Evolutionary conservation across 2,113 vertebrate species (phyloP), one percentile per base, ranked within the genome.

Genomic region (Pachyramphus minor): DNA sequence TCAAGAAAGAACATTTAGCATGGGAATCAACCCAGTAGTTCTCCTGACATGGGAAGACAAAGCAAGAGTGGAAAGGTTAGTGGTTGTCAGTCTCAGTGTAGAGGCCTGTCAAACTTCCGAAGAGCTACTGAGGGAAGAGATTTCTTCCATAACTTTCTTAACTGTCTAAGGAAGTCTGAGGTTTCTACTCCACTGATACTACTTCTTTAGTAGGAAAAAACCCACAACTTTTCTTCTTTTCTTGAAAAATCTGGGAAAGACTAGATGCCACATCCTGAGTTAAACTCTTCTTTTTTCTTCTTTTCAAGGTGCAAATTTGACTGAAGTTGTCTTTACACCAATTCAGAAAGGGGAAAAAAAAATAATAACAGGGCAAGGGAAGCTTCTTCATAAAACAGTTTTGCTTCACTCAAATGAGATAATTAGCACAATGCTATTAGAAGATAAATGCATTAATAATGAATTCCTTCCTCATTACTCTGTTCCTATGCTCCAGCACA

Each of bases 311-410:
- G 5, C 16, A 75, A 58, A 84, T 69, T 74, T 42, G 68, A 33
- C 13, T 5, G 13, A 56, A 49, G 12, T 50, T 2, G 14, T 22
- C 52, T 74, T 74, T 25, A 52, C 2, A 53, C 2, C 6, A 5
- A 15, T 45, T 45, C 39, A n/a, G 4, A 47, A 69, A 17, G 19
- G 28, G 5, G 9, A 44, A 5, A 28, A 37, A 53, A 39, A 44
- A 27, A 30, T 33, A 55, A 12, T 1, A 9, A 28, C 4, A 9
- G 22, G 1, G 8, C 0, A 1, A 6, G 1, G 3, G 8, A 42
- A 76, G 5, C 3, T 42, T 31, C 41, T 24, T 72, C n/a, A 64
- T 69, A 45, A 69, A 69, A 47, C 2, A 42, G 8, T 5, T 25
- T 63, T 79, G 2, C 6, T 63, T 69, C 17, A 47, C 12, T 74